phyloP scores from a whole-genome alignment of 2,888 invertebrate species.

The Keiferia lycopersicella region DNA sequence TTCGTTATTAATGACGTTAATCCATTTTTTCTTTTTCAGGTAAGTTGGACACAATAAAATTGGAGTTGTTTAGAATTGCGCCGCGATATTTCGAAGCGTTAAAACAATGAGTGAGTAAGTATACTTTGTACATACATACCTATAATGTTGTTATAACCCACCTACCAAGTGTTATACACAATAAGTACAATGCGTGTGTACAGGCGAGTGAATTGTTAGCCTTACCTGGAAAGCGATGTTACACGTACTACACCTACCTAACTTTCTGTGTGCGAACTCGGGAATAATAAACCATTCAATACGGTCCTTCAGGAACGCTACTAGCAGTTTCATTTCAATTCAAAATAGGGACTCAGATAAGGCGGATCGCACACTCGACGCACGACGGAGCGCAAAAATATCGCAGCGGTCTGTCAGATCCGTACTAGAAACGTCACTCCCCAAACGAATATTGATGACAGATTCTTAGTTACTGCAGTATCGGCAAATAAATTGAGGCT shows the following conservation, averaged over 20 bases:
- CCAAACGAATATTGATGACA: too few species aligned
- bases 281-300: not conserved
- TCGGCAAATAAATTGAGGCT: too few species aligned
- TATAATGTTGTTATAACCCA: slow-evolving; percentile 26
- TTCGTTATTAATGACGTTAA: slow-evolving; percentile 57
- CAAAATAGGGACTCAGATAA: too few species aligned
- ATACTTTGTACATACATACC: slow-evolving; percentile 14
- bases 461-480: too few species aligned
- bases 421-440: too few species aligned
- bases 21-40: slow-evolving; percentile 63
- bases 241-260: slow-evolving; percentile 5
- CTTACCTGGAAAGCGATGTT: slow-evolving; percentile 37
- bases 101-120: slow-evolving; percentile 46
- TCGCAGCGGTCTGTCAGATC: too few species aligned
- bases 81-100: slow-evolving; percentile 42
- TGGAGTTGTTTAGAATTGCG: slow-evolving; percentile 55
- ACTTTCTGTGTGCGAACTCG: slow-evolving; percentile 14
- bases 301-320: too few species aligned
- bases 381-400: not conserved
- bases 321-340: too few species aligned
- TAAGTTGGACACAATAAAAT: slow-evolving; percentile 64
- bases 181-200: slow-evolving; percentile 28
- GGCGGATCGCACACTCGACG: too few species aligned
- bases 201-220: slow-evolving; percentile 39
- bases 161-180: slow-evolving; percentile 27